Evolutionary conservation across 2,113 vertebrate genomes (phyloP).

Genomic region (Thamnaconus septentrionalis): DNA sequence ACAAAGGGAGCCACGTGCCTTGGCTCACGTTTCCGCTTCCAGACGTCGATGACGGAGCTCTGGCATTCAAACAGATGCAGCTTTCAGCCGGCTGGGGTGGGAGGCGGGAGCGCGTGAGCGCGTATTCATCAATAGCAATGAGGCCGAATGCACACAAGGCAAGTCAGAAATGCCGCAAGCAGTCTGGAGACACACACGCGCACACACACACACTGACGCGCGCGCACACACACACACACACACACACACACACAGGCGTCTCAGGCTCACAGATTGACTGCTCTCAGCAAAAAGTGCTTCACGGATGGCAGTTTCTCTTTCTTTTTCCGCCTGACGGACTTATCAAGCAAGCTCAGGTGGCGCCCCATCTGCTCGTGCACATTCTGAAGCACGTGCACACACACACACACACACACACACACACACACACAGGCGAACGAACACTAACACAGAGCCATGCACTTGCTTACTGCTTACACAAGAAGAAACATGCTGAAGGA

Average conservation of each 20-base stretch:
- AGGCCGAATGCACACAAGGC: neutral
- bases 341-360: conserved; percentile 79
- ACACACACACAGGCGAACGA: too few species aligned
- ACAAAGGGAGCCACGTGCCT: too few species aligned
- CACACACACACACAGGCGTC: conserved; percentile 11
- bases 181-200: neutral
- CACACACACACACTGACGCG: neutral
- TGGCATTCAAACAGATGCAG: too few species aligned
- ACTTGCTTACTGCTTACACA: conserved; percentile 49
- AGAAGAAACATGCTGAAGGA: conserved; percentile 53
- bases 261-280: conserved; percentile 64
- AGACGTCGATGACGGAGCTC: too few species aligned
- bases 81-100: too few species aligned
- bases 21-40: too few species aligned
- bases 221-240: neutral
- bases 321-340: conserved; percentile 72
- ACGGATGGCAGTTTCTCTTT: conserved; percentile 73
- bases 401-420: too few species aligned
- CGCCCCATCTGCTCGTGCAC: conserved; percentile 61
- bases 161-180: neutral
- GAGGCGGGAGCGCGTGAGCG: neutral
- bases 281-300: conserved; percentile 70
- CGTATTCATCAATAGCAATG: conserved; percentile 23
- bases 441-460: conserved; percentile 10
- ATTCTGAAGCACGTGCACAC: conserved; percentile 39